These are phyloP conservation scores for Epizoanthus scotinus DNA, from an alignment of 92 coral and sea anemone genomes.

Conservation along the genomic window DNA sequence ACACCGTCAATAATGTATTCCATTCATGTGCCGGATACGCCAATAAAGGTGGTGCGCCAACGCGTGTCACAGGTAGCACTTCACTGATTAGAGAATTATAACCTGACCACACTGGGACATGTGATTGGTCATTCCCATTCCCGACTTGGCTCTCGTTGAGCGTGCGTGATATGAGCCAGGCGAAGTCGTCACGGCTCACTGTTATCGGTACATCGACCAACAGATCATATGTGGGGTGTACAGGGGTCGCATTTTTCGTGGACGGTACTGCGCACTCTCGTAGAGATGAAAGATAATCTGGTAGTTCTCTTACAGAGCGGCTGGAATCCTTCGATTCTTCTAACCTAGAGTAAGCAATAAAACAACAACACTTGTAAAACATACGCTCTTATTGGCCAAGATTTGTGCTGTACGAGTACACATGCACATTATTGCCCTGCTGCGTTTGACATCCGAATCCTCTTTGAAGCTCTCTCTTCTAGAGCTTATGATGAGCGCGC, in stretches of 20 bases:
- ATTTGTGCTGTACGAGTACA: no score
- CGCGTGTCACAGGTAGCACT: constrained; percentile 42
- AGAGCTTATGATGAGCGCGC: no score
- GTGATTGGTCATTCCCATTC: not conserved
- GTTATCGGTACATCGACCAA: constrained; percentile 36
- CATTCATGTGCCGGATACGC: constrained; percentile 58
- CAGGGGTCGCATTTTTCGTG: no score
- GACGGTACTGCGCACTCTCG: no score
- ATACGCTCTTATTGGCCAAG: no score
- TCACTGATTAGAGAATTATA: constrained; percentile 31
- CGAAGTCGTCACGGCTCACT: constrained; percentile 32
- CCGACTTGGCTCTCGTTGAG: constrained; percentile 5
- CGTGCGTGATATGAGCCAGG: constrained; percentile 52
- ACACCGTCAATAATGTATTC: constrained; percentile 59
- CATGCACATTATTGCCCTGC: no score
- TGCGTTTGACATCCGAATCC: no score
- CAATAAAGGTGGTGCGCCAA: constrained; percentile 45
- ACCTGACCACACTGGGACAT: constrained; percentile 47
- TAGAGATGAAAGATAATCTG: not conserved
- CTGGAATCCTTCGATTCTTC: constrained; percentile 24
- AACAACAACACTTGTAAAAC: no score
- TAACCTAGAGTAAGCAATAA: no score
- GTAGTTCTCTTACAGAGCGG: constrained; percentile 40
- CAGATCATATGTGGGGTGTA: constrained; percentile 33
- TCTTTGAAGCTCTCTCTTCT: no score